phyloP scores from a whole-genome alignment of 2,888 invertebrate species.

The Philereme vetulata region DNA sequence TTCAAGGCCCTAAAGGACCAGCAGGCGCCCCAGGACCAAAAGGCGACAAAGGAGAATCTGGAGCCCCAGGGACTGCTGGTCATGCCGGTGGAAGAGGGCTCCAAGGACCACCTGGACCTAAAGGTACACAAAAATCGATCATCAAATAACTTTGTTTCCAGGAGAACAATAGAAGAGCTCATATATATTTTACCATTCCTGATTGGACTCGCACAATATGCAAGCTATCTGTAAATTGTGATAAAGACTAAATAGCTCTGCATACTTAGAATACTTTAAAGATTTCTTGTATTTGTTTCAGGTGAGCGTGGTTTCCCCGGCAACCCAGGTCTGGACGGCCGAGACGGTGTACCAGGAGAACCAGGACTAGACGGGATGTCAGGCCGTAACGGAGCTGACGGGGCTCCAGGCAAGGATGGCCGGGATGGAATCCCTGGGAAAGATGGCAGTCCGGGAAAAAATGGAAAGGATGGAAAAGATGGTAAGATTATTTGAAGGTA shows the following conservation, averaged over 20 bases:
- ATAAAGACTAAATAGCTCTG: too few species aligned
- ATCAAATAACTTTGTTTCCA: background rate
- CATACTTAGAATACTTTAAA: too few species aligned
- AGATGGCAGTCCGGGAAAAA: constrained; percentile 88
- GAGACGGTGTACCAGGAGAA: constrained; percentile 95
- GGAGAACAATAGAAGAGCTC: background rate
- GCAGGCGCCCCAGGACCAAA: constrained; percentile 84
- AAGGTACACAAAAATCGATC: constrained; percentile 59
- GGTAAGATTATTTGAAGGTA: constrained; percentile 48
- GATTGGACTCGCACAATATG: too few species aligned
- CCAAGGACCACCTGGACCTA: constrained; percentile 85
- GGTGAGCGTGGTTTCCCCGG: constrained; percentile 89
- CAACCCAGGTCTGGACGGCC: constrained; percentile 90
- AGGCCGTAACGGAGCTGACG: constrained; percentile 93
- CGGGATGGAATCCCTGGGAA: constrained; percentile 87
- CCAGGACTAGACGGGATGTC: constrained; percentile 95
- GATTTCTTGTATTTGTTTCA: constrained; percentile 40
- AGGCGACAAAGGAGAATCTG: constrained; percentile 87
- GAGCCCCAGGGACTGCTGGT: constrained; percentile 88
- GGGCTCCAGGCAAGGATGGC: constrained; percentile 90
- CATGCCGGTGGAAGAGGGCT: constrained; percentile 87
- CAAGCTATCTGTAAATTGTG: too few species aligned
- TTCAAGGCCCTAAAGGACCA: constrained; percentile 85
- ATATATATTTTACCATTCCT: too few species aligned
- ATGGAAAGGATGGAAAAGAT: constrained; percentile 78